These are phyloP conservation scores for Clarias laeviceps DNA, from an alignment of 2,797 vertebrate species.

Conservation along the genomic window DNA sequence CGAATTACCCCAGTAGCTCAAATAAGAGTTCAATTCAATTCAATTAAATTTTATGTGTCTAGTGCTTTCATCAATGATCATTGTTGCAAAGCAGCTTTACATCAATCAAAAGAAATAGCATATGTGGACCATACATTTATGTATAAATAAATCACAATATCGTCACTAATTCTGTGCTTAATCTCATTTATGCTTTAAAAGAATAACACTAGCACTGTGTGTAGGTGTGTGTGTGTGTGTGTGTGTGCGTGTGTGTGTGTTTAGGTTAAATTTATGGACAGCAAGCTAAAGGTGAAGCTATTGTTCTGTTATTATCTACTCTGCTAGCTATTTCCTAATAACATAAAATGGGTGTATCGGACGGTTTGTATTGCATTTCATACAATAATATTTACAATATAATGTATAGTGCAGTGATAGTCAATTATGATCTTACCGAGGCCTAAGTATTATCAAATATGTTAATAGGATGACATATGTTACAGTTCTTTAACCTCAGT, in stretches of 20 bases:
- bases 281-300: constrained; percentile 40
- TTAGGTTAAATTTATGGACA: constrained; percentile 26
- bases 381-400: neutral
- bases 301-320: constrained; percentile 43
- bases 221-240: constrained; percentile 15
- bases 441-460: neutral
- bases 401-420: neutral
- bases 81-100: too few relatives aligned
- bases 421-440: neutral
- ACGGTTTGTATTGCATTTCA: constrained; percentile 26
- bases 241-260: constrained; percentile 8
- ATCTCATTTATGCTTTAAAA: constrained; percentile 47
- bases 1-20: neutral
- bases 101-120: too few relatives aligned
- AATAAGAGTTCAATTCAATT: neutral
- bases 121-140: too few relatives aligned
- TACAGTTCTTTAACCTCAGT: neutral
- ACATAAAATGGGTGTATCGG: constrained; percentile 35
- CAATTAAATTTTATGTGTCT: too few relatives aligned
- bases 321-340: constrained; percentile 41
- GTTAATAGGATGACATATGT: neutral
- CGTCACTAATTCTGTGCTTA: constrained; percentile 23
- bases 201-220: constrained; percentile 25
- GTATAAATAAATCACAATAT: too few relatives aligned
- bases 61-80: too few relatives aligned